Evolutionary conservation across 1,140 invertebrate species (phyloP).

Genomic region (Plectrocnemia conspersa): DNA sequence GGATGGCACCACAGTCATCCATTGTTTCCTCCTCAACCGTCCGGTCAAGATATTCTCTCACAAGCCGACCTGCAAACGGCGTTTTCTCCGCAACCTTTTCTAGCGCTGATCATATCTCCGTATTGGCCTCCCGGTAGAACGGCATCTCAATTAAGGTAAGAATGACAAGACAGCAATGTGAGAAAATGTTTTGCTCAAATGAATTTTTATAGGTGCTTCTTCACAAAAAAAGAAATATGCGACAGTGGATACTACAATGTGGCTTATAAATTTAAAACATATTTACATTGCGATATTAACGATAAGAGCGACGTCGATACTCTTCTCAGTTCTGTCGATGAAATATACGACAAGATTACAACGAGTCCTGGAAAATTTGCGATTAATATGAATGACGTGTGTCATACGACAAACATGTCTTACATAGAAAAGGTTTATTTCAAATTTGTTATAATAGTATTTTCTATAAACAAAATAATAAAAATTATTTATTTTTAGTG

Average conservation of each 20-base stretch:
- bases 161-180: not conserved
- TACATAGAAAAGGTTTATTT: slow-evolving; percentile 48
- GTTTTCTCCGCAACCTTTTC: slow-evolving; percentile 37
- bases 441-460: slow-evolving; percentile 5
- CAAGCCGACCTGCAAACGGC: slow-evolving; percentile 43
- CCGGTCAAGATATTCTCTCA: slow-evolving; percentile 41
- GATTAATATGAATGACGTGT: slow-evolving; percentile 41
- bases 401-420: slow-evolving; percentile 40
- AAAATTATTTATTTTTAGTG: slow-evolving; percentile 39
- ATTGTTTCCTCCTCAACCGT: slow-evolving; percentile 42
- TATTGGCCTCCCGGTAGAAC: slow-evolving; percentile 42
- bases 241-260: slow-evolving; percentile 28
- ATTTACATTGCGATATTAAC: slow-evolving; percentile 40
- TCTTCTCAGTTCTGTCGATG: slow-evolving; percentile 31
- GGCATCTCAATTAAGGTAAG: slow-evolving; percentile 44
- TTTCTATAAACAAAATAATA: not conserved
- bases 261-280: slow-evolving; percentile 43
- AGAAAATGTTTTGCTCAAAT: slow-evolving; percentile 1
- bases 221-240: slow-evolving; percentile 37
- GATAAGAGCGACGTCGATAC: slow-evolving; percentile 29
- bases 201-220: slow-evolving; percentile 42
- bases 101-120: slow-evolving; percentile 45
- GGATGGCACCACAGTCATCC: slow-evolving; percentile 52
- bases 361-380: slow-evolving; percentile 29
- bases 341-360: slow-evolving; percentile 21